A percentile compares a stretch with the other conserved stretches of the same genome.
These are phyloP conservation scores for Macropus fuliginosus DNA, from an alignment of 2,797 vertebrate genomes.

Conservation along the genomic window DNA sequence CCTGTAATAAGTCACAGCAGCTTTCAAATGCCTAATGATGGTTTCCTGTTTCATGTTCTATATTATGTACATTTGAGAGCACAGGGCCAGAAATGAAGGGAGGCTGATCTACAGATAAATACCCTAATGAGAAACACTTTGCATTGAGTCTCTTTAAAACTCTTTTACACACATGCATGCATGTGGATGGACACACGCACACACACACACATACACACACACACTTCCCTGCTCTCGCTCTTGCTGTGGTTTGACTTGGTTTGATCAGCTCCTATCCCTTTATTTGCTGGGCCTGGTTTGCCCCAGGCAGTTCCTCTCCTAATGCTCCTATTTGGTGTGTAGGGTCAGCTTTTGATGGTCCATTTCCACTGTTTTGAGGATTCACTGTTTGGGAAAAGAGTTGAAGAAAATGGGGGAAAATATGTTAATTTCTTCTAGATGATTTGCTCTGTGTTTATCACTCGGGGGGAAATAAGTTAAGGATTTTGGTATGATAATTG, in stretches of 20 bases:
- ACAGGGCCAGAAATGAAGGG: conserved; percentile 62
- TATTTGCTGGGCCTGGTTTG: conserved; percentile 83
- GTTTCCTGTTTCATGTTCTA: conserved; percentile 65
- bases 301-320: conserved; percentile 87
- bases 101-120: conserved; percentile 30
- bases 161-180: conserved; percentile 44
- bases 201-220: background rate
- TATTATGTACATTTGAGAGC: conserved; percentile 55
- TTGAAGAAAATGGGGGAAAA: conserved; percentile 85
- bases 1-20: background rate
- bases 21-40: conserved; percentile 70
- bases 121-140: conserved; percentile 79
- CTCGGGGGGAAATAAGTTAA: conserved; percentile 68
- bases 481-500: conserved; percentile 73
- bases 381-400: conserved; percentile 83
- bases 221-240: conserved; percentile 34
- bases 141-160: conserved; percentile 59
- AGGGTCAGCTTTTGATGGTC: conserved; percentile 94
- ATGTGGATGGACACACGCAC: background rate
- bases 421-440: conserved; percentile 87
- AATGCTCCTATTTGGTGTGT: conserved; percentile 85
- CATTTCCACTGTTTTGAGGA: conserved; percentile 91
- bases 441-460: conserved; percentile 80
- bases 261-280: conserved; percentile 83
- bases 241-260: conserved; percentile 85